These are phyloP conservation scores for Machimus rusticus DNA, from an alignment of 2,888 invertebrate genomes.

Conservation along the genomic window DNA sequence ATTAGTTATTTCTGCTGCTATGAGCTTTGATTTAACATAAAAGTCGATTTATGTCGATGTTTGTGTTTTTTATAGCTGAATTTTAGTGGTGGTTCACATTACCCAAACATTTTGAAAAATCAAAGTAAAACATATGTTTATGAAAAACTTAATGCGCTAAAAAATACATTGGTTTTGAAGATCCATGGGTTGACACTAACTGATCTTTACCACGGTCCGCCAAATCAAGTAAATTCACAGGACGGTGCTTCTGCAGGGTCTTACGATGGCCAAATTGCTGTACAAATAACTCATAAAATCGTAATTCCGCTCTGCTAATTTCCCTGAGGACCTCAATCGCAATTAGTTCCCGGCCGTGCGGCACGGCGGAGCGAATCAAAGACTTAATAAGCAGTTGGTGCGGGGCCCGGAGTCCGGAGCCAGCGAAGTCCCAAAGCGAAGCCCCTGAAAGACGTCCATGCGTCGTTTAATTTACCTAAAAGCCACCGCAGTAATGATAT, in stretches of 20 bases:
- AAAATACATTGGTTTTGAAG: no score
- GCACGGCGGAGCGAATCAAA: neutral
- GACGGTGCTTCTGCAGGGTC: neutral
- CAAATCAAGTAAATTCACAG: neutral
- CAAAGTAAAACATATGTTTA: no score
- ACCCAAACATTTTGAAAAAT: no score
- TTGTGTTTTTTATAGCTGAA: no score
- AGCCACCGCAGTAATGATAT: conserved; percentile 55
- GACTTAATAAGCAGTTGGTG: neutral
- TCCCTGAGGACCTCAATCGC: conserved; percentile 28
- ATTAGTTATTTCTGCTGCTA: no score
- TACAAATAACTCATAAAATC: conserved; percentile 31
- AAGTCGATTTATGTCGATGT: no score
- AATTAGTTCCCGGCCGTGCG: conserved; percentile 25
- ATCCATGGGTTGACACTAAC: neutral
- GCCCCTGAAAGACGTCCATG: conserved; percentile 54
- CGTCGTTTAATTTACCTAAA: conserved; percentile 63
- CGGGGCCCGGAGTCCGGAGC: neutral
- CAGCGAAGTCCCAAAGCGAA: no score
- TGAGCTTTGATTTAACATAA: no score
- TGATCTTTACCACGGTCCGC: neutral
- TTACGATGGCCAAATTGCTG: neutral
- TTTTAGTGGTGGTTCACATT: no score
- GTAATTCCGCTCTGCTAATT: conserved; percentile 5
- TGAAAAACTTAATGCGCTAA: no score